Conservation (phyloP, 1,140 invertebrate species). For the Drosophila pandora region DNA sequence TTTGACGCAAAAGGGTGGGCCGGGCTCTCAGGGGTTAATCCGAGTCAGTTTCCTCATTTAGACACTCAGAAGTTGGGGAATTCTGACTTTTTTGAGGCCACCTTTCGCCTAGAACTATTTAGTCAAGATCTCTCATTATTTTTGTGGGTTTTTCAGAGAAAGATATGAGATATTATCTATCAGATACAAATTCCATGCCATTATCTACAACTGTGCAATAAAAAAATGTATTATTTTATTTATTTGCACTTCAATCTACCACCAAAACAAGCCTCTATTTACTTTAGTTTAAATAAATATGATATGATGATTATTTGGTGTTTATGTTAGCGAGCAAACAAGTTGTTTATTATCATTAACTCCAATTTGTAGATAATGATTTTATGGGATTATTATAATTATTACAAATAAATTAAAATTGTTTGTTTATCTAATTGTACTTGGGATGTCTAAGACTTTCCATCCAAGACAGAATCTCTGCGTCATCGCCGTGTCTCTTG, state of each 20-base stretch:
- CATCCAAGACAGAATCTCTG: constrained; percentile 14
- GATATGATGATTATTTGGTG: constrained; percentile 4
- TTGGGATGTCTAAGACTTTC: not conserved
- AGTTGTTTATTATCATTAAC: not conserved
- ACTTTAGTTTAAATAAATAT: constrained; percentile 6
- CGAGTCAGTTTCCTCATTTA: constrained; percentile 8
- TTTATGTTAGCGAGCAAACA: constrained; percentile 12
- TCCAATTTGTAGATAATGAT: constrained; percentile 8
- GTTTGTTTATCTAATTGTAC: constrained; percentile 4
- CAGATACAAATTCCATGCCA: too few relatives aligned
- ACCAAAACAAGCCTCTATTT: not conserved
- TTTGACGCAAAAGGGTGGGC: constrained; percentile 21
- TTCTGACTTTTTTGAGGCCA: constrained; percentile 3
- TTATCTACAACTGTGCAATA: not conserved
- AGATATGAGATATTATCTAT: not conserved
- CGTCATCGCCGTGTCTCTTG: constrained; percentile 27
- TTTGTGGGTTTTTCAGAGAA: not conserved
- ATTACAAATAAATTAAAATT: too few relatives aligned
- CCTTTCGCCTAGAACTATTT: not conserved
- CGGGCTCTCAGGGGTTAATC: constrained; percentile 25
- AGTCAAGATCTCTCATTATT: not conserved
- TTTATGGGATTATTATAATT: not conserved
- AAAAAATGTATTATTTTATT: not conserved
- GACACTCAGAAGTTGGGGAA: not conserved
- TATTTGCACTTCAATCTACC: not conserved